A percentile compares a stretch with the other conserved stretches of the same genome.
Evolutionary conservation across 2,113 vertebrate genomes (phyloP).

Genomic region (Nicator chloris): DNA sequence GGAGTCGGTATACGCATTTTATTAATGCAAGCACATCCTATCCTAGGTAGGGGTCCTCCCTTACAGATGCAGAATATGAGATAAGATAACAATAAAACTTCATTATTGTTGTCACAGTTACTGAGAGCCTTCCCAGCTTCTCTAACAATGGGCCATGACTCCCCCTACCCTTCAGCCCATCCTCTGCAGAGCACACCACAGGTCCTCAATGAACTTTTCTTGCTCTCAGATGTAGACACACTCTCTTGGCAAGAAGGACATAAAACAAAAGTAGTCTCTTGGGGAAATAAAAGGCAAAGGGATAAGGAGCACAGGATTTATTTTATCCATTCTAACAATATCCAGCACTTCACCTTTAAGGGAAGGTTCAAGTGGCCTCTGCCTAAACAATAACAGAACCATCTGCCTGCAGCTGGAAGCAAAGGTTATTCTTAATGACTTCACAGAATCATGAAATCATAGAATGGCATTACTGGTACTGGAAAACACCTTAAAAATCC

Average conservation of each 20-base stretch:
- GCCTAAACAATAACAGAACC: background rate
- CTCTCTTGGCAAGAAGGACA: background rate
- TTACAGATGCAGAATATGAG: background rate
- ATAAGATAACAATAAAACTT: background rate
- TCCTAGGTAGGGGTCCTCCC: background rate
- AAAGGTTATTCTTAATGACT: background rate
- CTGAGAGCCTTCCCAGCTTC: background rate
- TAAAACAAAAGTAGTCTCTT: background rate
- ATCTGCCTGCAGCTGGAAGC: background rate
- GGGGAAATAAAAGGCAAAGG: background rate
- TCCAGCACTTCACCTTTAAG: background rate
- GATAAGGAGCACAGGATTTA: background rate
- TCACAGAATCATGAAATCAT: background rate
- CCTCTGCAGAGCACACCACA: background rate
- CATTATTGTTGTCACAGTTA: background rate
- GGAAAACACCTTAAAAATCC: background rate
- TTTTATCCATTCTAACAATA: background rate
- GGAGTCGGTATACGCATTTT: background rate
- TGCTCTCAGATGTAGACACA: background rate
- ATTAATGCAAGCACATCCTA: background rate
- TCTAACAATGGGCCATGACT: background rate
- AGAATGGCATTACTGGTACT: background rate
- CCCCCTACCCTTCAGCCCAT: background rate
- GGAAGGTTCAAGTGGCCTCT: background rate
- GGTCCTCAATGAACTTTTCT: background rate